Conservation (phyloP, 2,113 vertebrate species). For the Pelecanoides urinatrix region DNA sequence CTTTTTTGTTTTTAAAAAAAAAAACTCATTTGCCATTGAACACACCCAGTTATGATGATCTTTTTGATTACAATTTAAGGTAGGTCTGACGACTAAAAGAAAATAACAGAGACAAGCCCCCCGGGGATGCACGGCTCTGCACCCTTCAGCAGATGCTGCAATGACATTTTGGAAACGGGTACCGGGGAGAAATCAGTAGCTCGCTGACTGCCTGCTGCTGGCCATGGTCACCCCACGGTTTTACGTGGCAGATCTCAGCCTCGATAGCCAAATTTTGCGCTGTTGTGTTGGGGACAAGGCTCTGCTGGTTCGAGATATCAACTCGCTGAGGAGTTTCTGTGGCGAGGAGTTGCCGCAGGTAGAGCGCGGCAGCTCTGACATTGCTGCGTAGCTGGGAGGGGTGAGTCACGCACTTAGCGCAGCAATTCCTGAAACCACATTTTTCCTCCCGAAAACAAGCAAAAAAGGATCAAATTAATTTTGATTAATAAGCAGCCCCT, state of each 20-base stretch:
- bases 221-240: background rate
- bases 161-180: background rate
- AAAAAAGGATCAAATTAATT: background rate
- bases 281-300: background rate
- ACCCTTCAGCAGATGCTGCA: background rate
- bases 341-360: no score
- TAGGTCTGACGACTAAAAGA: background rate
- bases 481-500: background rate
- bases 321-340: background rate
- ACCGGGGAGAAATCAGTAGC: background rate
- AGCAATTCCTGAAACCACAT: accelerated
- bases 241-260: background rate
- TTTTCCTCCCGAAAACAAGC: background rate
- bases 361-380: background rate
- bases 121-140: background rate
- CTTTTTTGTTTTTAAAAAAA: background rate
- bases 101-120: background rate
- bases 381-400: background rate
- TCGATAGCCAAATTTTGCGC: accelerated
- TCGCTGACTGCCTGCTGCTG: no score
- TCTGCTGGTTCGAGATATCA: background rate
- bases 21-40: background rate
- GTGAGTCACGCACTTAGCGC: accelerated
- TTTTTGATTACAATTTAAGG: background rate
- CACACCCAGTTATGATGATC: background rate